phyloP scores from a whole-genome alignment of 2,797 vertebrate genomes.

The Synaphobranchus kaupii region DNA sequence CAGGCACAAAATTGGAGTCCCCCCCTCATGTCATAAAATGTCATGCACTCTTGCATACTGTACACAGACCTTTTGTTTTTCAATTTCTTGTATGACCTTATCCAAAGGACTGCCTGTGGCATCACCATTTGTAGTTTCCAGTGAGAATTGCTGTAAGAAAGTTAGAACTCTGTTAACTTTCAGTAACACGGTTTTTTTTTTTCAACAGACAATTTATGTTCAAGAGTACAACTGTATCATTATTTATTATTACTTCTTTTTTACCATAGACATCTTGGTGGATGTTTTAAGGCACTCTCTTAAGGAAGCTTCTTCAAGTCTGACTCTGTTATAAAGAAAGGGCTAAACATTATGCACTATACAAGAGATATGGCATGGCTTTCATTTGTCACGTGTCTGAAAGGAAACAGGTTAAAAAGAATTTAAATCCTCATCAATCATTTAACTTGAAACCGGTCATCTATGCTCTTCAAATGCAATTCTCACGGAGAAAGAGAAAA shows the following conservation, averaged over 20 bases:
- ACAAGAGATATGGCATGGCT: neutral
- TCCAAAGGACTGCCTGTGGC: neutral
- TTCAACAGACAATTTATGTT: neutral
- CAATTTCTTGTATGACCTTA: constrained; percentile 46
- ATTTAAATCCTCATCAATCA: too few species aligned
- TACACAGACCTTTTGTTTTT: constrained; percentile 60
- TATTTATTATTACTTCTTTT: neutral
- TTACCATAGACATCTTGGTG: constrained; percentile 66
- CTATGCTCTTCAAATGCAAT: neutral
- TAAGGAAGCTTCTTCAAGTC: neutral
- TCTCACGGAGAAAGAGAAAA: neutral
- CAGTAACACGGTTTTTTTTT: too few species aligned
- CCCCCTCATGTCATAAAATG: neutral
- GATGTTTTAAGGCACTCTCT: neutral
- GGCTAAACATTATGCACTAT: neutral
- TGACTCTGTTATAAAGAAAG: neutral
- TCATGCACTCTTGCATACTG: neutral
- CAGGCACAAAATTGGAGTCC: neutral
- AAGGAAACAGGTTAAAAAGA: too few species aligned
- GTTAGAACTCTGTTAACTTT: neutral
- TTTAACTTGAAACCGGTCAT: too few species aligned
- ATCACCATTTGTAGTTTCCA: neutral
- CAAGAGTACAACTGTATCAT: neutral
- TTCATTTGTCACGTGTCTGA: too few species aligned
- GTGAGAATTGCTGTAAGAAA: constrained; percentile 62